These are phyloP conservation scores for Dicaeum eximium DNA, from an alignment of 2,113 vertebrate genomes.

Conservation along the genomic window DNA sequence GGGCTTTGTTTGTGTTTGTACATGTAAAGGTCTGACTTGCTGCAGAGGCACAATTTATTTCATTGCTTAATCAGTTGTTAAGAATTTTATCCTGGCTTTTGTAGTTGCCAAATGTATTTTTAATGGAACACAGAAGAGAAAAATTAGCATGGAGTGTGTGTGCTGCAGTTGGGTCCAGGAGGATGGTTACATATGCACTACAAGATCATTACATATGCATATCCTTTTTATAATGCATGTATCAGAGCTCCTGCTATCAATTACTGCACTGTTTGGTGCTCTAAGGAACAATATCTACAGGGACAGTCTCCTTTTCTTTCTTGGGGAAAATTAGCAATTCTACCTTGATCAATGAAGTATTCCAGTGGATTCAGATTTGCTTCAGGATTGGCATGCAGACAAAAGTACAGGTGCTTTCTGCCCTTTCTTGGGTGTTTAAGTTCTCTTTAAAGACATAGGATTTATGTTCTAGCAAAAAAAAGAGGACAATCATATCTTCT, in stretches of 20 bases:
- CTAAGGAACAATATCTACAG: background rate
- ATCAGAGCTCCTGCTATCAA: background rate
- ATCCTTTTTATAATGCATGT: background rate
- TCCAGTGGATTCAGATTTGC: background rate
- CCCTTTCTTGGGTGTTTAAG: background rate
- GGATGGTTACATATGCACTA: slow-evolving; percentile 7
- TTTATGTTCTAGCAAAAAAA: background rate
- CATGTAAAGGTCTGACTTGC: background rate
- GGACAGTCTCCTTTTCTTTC: background rate
- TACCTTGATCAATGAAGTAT: background rate
- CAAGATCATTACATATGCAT: slow-evolving; percentile 27
- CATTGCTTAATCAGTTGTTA: background rate
- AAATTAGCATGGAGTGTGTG: background rate
- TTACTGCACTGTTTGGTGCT: background rate
- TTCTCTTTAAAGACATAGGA: background rate
- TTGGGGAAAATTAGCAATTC: background rate
- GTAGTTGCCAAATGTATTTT: background rate
- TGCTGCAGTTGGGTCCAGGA: background rate
- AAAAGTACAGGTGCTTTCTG: background rate
- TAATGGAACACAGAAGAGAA: background rate
- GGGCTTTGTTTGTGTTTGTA: background rate
- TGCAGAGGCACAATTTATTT: background rate
- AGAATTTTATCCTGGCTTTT: background rate
- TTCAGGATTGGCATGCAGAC: background rate
- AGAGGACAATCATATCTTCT: rapidly evolving